phyloP scores from a whole-genome alignment of 2,113 vertebrate genomes.

The Eretmochelys imbricata region DNA sequence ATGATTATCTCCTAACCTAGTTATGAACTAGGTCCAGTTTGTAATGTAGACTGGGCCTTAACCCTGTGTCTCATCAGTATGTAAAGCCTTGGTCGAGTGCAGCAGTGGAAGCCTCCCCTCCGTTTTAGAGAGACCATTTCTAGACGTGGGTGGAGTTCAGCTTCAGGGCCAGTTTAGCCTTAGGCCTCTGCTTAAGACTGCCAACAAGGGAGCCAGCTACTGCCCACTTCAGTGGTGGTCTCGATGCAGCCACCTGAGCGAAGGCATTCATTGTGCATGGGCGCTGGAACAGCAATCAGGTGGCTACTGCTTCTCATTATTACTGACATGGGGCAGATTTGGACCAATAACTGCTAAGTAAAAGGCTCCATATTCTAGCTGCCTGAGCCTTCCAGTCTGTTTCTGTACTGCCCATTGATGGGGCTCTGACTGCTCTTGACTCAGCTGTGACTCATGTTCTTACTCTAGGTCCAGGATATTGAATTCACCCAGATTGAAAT shows the following conservation, averaged over 20 bases:
- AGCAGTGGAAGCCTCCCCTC: accelerated
- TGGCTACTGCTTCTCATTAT: neutral
- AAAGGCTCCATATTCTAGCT: accelerated
- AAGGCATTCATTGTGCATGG: accelerated
- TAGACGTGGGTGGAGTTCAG: neutral
- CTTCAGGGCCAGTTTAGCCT: neutral
- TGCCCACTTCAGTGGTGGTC: neutral
- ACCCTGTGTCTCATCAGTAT: accelerated
- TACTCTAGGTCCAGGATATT: conserved; percentile 91
- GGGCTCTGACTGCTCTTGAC: neutral
- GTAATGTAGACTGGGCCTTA: accelerated
- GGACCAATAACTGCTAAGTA: accelerated
- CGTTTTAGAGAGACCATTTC: neutral
- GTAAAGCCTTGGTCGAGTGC: accelerated
- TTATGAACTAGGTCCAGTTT: accelerated
- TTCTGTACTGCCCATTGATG: accelerated
- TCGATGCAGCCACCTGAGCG: neutral
- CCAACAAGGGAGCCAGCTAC: accelerated
- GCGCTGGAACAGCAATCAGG: neutral
- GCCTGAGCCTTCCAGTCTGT: accelerated
- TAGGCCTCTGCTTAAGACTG: neutral
- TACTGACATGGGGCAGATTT: neutral
- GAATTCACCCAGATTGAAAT: conserved; percentile 96
- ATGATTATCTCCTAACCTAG: accelerated
- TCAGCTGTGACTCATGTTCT: neutral